Conservation (phyloP, 1,140 invertebrate species). For the Calosoma granatense region DNA sequence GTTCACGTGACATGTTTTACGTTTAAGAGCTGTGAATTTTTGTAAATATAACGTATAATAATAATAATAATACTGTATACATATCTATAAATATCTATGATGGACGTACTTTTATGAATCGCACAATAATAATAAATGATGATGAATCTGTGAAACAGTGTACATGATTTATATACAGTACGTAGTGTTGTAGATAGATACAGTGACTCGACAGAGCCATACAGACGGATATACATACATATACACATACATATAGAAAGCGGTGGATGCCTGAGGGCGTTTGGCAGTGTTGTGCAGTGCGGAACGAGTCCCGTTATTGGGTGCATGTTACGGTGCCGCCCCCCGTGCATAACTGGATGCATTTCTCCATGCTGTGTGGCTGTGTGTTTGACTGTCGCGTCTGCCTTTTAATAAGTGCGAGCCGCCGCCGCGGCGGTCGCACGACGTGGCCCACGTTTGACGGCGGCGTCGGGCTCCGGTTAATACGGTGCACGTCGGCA, state of each 20-base stretch:
- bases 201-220: no score
- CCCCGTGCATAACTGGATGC: background rate
- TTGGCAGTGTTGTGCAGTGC: no score
- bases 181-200: no score
- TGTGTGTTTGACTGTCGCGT: background rate
- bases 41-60: conserved; percentile 26
- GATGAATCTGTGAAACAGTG: no score
- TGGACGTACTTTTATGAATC: background rate
- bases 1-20: conserved; percentile 20
- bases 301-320: no score
- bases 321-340: no score
- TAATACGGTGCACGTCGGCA: background rate
- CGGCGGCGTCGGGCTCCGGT: background rate
- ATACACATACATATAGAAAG: no score
- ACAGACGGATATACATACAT: no score
- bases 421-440: no score
- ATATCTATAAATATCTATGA: background rate
- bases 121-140: conserved; percentile 29
- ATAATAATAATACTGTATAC: background rate
- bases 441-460: no score
- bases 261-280: no score
- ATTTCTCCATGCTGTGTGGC: background rate
- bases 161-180: no score
- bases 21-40: conserved; percentile 33
- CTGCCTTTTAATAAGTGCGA: background rate